Evolutionary conservation across 2,797 vertebrate genomes (phyloP), one percentile per base, ranked within the genome.

Genomic region (Intellagama lesueurii): DNA sequence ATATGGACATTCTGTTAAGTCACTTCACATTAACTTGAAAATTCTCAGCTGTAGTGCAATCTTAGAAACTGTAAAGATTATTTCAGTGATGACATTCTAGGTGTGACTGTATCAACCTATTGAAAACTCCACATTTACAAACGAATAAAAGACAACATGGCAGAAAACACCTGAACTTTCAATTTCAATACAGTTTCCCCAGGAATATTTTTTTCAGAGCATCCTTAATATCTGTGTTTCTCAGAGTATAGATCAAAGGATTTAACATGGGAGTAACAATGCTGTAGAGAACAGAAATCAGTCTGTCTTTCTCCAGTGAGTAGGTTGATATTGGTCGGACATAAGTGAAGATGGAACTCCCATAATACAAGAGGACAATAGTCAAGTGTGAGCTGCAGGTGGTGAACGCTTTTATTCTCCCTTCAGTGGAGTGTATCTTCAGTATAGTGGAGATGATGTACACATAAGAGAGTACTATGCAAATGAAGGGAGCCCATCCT

Each of bases 231-330:
- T 95, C 93, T 49, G 91, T 93, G 81, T 95, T 95, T 49, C 93
- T 66, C 66, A 96, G 92, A 73, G 91, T 95, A 1, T 95, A 95
- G 64, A 96, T 96, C 52, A 95, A 92, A 5, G 95, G 95, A 26
- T 95, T 96, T 52, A 94, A 88, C 94, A 94, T 95, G 2, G 96
- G 95, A 0, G 94, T 95, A 30, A 96, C 60, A 7, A 95, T 91
- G 56, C 92, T 94, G 30, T 95, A 95, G 47, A 96, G 56, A 4
- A 96, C 91, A 4, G 95, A 94, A 52, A 95, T 94, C 4, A 95
- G 7, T 14, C 91, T 91, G 40, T 95, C 93, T 80, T 95, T 95
- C 2, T 91, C 90, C 47, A 95, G 16, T 0, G 92, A 94, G 35
- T 95, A 95, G 1, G 93, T 47, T 16, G 95, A 96, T 26, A 94